Base-by-base conservation (phyloP, 2,113 vertebrate species). In the Nicator chloris region DNA sequence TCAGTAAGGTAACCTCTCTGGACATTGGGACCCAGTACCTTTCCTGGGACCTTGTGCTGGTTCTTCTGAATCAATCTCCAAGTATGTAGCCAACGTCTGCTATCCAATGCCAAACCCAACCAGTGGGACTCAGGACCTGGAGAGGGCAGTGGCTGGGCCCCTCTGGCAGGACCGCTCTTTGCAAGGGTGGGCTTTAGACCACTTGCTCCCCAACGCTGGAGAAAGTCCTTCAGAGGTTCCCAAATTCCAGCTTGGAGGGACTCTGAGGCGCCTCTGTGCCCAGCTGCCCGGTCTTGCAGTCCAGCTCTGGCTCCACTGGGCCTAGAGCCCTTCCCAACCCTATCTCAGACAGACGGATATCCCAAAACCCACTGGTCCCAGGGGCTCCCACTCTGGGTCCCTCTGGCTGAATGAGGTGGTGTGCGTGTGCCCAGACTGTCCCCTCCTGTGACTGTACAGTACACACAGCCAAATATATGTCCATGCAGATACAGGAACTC, bases 401-500 rank as follows among this genome's bases (percentile, higher is more conserved):
- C 92, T 82, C 79, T 79, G 71, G 83, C 92, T 68, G 92, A 97
- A 97, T 97, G 97, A 97, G 97, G 94, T 96, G 95, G 95, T 93
- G 90, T 97, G 96, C 90, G 1, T 97, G 90, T 96, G 93, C 95
- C 95, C 90, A 95, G 88, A 73, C 94, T 95, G 96, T 97, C 96
- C 95, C 93, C 94, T 93, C 76, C 93, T 94, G 94, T 96, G 96
- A 96, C 97, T 96, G 96, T 95, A 95, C 78, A 90, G 96, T 97
- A 97, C 97, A 97, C 92, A 92, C 71, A 14, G 97, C 96, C 98
- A 98, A 98, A 98, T 98, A 98, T 97, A 98, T 88, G 95, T 96
- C 95, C 97, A 73, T 96, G 89, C 96, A 97, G 97, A 96, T 97
- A 97, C 95, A 97, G 97, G 96, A 98, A 93, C 97, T 93, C 95